These are phyloP conservation scores for Scelioninae gen. 1 DNA, from an alignment of 2,888 invertebrate species.

Conservation along the genomic window DNA sequence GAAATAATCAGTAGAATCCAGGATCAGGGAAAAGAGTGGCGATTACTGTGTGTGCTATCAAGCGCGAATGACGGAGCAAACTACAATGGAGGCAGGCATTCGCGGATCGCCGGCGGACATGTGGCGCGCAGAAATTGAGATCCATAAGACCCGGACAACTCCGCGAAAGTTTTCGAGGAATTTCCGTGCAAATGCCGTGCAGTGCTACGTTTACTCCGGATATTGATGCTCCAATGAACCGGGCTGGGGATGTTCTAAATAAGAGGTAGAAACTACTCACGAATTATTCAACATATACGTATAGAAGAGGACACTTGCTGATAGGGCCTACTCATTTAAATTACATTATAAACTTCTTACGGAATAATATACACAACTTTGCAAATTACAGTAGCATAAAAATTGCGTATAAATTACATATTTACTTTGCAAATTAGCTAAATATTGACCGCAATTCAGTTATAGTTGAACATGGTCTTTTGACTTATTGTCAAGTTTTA, in stretches of 20 bases:
- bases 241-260: constrained; percentile 58
- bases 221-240: constrained; percentile 76
- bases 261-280: constrained; percentile 66
- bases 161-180: constrained; percentile 73
- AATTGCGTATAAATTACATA: constrained; percentile 41
- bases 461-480: not conserved
- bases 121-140: constrained; percentile 77
- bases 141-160: constrained; percentile 74
- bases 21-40: constrained; percentile 44
- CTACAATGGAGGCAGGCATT: constrained; percentile 71
- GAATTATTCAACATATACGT: constrained; percentile 61
- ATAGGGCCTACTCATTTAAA: constrained; percentile 41
- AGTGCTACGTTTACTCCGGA: constrained; percentile 76
- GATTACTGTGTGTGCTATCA: constrained; percentile 57
- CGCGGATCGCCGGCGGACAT: constrained; percentile 76
- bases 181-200: constrained; percentile 74
- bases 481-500: not conserved
- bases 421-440: constrained; percentile 29
- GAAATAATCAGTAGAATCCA: constrained; percentile 15
- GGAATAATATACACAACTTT: constrained; percentile 46
- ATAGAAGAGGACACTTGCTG: constrained; percentile 47
- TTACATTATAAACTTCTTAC: constrained; percentile 58
- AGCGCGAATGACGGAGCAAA: constrained; percentile 50
- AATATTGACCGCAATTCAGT: not conserved
- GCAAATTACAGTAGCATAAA: constrained; percentile 20